Evolutionary conservation across 2,113 vertebrate species (phyloP).

Genomic region (Lampris megalopsis): DNA sequence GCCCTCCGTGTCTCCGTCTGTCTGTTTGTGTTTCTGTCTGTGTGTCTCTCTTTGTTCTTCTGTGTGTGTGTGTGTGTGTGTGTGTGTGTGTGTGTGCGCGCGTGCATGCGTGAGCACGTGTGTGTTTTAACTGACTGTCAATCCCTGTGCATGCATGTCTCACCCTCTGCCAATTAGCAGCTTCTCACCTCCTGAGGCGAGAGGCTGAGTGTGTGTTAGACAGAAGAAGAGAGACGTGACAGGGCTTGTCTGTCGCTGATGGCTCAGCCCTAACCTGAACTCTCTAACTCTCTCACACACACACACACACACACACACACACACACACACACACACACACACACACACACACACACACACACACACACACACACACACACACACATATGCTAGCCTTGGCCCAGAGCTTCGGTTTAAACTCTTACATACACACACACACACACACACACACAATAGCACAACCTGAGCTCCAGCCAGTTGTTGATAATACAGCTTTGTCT

Average conservation of each 20-base stretch:
- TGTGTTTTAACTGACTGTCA: neutral
- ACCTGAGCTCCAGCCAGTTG: conserved; percentile 56
- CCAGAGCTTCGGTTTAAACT: neutral
- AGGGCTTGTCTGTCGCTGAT: conserved; percentile 65
- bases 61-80: conserved; percentile 10
- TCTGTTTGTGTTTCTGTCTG: conserved; percentile 39
- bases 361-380: conserved; percentile 37
- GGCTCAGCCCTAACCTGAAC: conserved; percentile 71
- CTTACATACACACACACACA: neutral
- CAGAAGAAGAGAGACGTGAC: conserved; percentile 61
- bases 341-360: conserved; percentile 12
- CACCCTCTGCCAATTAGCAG: conserved; percentile 75
- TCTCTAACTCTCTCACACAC: conserved; percentile 22
- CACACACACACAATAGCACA: neutral
- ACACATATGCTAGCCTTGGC: conserved; percentile 13
- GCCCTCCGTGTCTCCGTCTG: conserved; percentile 48
- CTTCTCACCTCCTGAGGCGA: conserved; percentile 73
- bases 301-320: neutral
- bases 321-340: conserved; percentile 1
- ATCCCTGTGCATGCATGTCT: conserved; percentile 11
- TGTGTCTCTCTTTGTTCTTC: conserved; percentile 29
- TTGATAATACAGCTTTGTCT: conserved; percentile 65
- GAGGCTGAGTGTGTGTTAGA: conserved; percentile 62
- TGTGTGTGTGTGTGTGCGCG: neutral
- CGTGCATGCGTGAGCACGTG: neutral